phyloP scores from a whole-genome alignment of 2,888 invertebrate genomes.

The Dicyrtoma fusca region DNA sequence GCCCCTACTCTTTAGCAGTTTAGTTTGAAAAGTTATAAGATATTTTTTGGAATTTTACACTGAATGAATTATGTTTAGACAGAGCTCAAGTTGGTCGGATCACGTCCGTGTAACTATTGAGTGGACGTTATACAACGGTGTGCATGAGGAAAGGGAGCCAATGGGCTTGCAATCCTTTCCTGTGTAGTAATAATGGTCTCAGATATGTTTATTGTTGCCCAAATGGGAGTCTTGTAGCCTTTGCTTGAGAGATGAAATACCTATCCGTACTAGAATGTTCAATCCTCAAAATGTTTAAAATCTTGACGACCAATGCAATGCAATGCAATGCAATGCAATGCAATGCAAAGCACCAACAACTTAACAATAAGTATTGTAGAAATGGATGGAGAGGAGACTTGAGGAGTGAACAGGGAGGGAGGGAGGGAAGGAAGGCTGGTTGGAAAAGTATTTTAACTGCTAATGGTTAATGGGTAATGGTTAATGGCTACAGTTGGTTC shows the following conservation, averaged over 20 bases:
- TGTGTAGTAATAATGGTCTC: neutral
- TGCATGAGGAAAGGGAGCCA: conserved; percentile 6
- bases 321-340: no score
- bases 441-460: conserved; percentile 51
- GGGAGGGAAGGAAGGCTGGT: conserved; percentile 8
- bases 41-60: no score
- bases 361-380: neutral
- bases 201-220: conserved; percentile 31
- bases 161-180: conserved; percentile 31
- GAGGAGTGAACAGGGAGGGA: neutral
- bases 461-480: conserved; percentile 53
- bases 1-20: no score
- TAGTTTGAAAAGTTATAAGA: no score
- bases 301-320: neutral
- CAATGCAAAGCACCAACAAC: no score
- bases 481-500: conserved; percentile 50
- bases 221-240: conserved; percentile 27
- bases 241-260: neutral
- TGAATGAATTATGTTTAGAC: no score
- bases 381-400: conserved; percentile 5
- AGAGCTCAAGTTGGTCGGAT: neutral
- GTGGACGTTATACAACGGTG: neutral
- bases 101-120: conserved; percentile 6
- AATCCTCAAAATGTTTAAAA: neutral
- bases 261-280: neutral